Conservation (phyloP, 1,140 invertebrate genomes). For the Thrips palmi region DNA sequence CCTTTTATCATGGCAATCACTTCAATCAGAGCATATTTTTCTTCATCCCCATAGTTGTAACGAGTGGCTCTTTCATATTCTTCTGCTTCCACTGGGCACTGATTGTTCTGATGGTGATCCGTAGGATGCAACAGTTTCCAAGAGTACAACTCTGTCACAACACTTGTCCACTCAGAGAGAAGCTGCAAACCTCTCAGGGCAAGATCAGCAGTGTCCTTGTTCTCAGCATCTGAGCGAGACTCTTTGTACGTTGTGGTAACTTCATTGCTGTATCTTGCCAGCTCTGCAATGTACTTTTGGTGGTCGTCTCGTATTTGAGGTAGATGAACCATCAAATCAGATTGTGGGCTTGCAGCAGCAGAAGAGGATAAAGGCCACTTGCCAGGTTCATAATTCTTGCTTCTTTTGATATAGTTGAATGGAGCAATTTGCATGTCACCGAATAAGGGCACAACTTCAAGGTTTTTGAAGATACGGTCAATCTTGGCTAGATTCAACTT, state of each 20-base stretch:
- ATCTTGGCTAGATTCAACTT: slow-evolving; percentile 80
- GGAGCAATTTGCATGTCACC: slow-evolving; percentile 99
- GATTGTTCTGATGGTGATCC: slow-evolving; percentile 84
- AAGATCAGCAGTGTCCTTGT: slow-evolving; percentile 76
- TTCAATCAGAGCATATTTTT: slow-evolving; percentile 94
- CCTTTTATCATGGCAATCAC: slow-evolving; percentile 98
- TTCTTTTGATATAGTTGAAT: slow-evolving; percentile 90
- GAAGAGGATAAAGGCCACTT: slow-evolving; percentile 79
- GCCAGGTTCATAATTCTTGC: slow-evolving; percentile 78
- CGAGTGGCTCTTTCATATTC: slow-evolving; percentile 94
- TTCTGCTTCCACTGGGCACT: slow-evolving; percentile 87
- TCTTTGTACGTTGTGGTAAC: slow-evolving; percentile 84
- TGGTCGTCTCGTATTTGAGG: slow-evolving; percentile 89
- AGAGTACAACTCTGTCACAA: slow-evolving; percentile 90
- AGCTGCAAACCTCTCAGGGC: slow-evolving; percentile 79
- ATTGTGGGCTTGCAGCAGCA: slow-evolving; percentile 64
- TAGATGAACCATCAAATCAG: slow-evolving; percentile 85
- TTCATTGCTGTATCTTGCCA: slow-evolving; percentile 86
- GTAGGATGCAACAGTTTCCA: slow-evolving; percentile 96
- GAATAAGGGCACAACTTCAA: slow-evolving; percentile 93
- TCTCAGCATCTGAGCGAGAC: slow-evolving; percentile 75
- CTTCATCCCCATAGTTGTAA: slow-evolving; percentile 91
- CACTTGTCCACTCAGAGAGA: slow-evolving; percentile 87
- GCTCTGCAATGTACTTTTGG: slow-evolving; percentile 88
- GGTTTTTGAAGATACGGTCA: slow-evolving; percentile 91